Conservation (phyloP, 2,888 invertebrate genomes). For the Cryptus armator region DNA sequence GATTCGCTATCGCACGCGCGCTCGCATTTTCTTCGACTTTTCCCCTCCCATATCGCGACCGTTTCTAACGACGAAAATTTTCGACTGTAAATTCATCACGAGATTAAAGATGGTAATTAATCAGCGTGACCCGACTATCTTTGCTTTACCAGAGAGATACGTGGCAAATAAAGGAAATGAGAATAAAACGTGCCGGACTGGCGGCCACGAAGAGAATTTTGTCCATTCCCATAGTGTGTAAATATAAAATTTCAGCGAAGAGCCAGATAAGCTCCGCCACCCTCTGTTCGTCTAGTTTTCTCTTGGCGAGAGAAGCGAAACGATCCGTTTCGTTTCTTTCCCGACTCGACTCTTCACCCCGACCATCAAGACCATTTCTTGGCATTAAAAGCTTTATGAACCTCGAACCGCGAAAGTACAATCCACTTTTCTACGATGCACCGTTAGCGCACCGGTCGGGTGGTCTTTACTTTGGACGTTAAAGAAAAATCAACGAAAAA, state of each 20-base stretch:
- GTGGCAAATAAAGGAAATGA: constrained; percentile 29
- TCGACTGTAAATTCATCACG: constrained; percentile 23
- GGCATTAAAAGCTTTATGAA: constrained; percentile 10
- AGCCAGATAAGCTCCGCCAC: neutral
- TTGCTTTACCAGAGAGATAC: neutral
- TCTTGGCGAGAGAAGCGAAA: too few relatives aligned
- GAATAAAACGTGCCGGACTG: constrained; percentile 16
- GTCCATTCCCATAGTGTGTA: neutral
- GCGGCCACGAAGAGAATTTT: neutral
- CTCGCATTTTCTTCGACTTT: neutral
- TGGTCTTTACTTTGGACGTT: neutral
- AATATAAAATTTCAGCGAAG: constrained; percentile 6
- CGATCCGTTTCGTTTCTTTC: neutral
- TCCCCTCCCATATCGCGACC: neutral
- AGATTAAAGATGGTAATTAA: constrained; percentile 31
- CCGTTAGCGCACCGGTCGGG: neutral
- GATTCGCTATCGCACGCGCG: neutral
- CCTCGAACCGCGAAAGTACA: constrained; percentile 7
- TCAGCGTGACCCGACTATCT: constrained; percentile 4
- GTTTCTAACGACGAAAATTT: neutral
- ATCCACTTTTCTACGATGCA: constrained; percentile 4
- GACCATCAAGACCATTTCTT: neutral
- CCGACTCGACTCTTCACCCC: neutral
- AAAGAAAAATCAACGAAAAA: neutral
- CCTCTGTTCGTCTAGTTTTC: neutral